Evolutionary conservation across 2,797 vertebrate species (phyloP).

Genomic region (Sebastes miniatus): DNA sequence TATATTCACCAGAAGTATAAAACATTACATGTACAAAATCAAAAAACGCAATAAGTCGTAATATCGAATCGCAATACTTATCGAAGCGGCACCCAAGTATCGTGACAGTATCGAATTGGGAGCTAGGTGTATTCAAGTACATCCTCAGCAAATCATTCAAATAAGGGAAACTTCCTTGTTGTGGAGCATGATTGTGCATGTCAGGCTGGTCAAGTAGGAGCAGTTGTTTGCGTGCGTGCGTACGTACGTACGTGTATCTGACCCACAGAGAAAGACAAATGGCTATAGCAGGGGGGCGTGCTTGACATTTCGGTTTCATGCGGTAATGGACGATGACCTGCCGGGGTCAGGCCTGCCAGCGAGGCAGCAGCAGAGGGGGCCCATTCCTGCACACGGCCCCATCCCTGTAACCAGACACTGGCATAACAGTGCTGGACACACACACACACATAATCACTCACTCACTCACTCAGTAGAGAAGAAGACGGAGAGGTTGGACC

Average conservation of each 20-base stretch:
- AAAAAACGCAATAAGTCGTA: too few relatives aligned
- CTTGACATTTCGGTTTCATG: slow-evolving; percentile 79
- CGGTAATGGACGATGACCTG: slow-evolving; percentile 81
- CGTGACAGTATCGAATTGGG: too few relatives aligned
- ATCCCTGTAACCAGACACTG: slow-evolving; percentile 75
- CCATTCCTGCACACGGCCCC: slow-evolving; percentile 69
- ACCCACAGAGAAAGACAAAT: slow-evolving; percentile 81
- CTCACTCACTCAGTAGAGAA: slow-evolving; percentile 53
- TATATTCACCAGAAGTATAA: too few relatives aligned
- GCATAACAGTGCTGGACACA: slow-evolving; percentile 68
- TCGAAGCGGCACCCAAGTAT: too few relatives aligned
- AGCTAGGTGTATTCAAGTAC: background rate
- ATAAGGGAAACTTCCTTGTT: background rate
- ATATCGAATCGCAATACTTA: too few relatives aligned
- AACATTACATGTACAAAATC: too few relatives aligned
- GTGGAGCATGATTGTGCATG: background rate
- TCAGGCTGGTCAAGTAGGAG: slow-evolving; percentile 15
- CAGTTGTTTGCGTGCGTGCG: slow-evolving; percentile 45
- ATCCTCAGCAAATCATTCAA: background rate
- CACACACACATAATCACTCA: slow-evolving; percentile 49
- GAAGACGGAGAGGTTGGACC: slow-evolving; percentile 65
- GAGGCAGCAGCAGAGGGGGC: slow-evolving; percentile 59
- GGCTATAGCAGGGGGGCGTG: slow-evolving; percentile 67
- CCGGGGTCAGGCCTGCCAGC: slow-evolving; percentile 72
- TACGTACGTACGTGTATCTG: slow-evolving; percentile 15